Percentiles rank a stretch among this genome's conserved stretches.
phyloP scores from a whole-genome alignment of 2,113 vertebrate species.

The Rhinopomastus cyanomelas region DNA sequence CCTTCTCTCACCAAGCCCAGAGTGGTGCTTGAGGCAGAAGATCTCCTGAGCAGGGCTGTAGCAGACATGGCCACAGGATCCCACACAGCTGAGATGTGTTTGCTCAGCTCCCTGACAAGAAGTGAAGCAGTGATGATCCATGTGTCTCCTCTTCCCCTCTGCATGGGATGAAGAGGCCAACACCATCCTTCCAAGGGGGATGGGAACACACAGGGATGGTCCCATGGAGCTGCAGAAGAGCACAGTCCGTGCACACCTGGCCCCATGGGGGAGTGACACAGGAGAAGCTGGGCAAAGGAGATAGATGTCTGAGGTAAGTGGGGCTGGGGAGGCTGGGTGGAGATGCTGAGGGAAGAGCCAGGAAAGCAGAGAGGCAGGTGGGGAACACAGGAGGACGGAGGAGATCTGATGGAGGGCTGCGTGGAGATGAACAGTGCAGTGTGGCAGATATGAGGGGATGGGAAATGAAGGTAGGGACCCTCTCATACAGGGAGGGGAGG shows the following conservation, averaged over 20 bases:
- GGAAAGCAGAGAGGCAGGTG: not conserved
- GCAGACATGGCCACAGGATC: fast-evolving
- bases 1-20: too few species aligned
- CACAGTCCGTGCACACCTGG: too few species aligned
- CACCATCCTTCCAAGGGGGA: not conserved
- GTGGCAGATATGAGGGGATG: not conserved
- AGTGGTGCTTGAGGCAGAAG: too few species aligned
- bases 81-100: fast-evolving
- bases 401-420: fast-evolving
- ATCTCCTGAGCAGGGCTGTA: not conserved
- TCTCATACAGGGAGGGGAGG: too few species aligned
- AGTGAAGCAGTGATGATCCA: fast-evolving
- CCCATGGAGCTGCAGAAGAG: not conserved
- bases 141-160: not conserved
- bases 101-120: not conserved
- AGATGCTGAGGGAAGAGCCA: not conserved
- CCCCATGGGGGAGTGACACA: fast-evolving
- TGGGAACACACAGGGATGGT: fast-evolving
- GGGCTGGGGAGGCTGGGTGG: too few species aligned
- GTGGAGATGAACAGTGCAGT: fast-evolving
- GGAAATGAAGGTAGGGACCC: not conserved
- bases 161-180: fast-evolving
- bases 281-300: not conserved
- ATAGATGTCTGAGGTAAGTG: not conserved
- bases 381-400: not conserved